Percentiles rank a stretch among this genome's conserved stretches.
Conservation (phyloP, 2,888 invertebrate species). For the Calameuta filiformis region DNA sequence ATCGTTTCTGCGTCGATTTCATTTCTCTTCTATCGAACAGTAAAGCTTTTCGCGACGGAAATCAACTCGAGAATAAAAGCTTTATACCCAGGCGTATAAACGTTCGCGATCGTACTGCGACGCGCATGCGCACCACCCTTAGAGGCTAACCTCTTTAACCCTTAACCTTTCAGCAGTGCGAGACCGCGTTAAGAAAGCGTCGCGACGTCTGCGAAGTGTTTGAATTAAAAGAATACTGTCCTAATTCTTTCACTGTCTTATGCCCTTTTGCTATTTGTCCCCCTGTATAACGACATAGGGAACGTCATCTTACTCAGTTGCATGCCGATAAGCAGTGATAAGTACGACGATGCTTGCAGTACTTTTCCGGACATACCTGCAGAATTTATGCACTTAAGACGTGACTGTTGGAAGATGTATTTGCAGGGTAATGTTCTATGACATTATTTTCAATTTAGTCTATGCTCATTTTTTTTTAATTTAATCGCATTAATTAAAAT, state of each 20-base stretch:
- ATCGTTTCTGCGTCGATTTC: not conserved
- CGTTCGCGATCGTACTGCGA: not conserved
- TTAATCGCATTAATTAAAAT: not conserved
- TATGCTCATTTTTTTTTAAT: not conserved
- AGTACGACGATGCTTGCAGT: not conserved
- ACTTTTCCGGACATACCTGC: not conserved
- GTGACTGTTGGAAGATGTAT: not conserved
- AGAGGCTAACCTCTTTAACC: not conserved
- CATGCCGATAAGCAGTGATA: not conserved
- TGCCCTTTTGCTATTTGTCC: not conserved
- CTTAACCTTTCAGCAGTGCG: not conserved
- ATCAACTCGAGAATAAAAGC: not conserved
- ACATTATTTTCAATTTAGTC: not conserved
- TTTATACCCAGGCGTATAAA: not conserved
- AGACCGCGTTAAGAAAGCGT: not conserved
- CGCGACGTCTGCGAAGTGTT: not conserved
- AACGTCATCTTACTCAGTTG: not conserved
- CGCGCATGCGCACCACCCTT: not conserved
- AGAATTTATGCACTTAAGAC: not conserved
- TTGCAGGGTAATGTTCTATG: not conserved
- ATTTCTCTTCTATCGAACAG: not conserved
- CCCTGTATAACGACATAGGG: not conserved
- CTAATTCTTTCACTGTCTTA: not conserved
- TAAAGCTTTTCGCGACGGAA: not conserved
- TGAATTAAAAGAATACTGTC: not conserved